Evolutionary conservation across 2,113 vertebrate species (phyloP).

Genomic region (Tonatia bakeri): DNA sequence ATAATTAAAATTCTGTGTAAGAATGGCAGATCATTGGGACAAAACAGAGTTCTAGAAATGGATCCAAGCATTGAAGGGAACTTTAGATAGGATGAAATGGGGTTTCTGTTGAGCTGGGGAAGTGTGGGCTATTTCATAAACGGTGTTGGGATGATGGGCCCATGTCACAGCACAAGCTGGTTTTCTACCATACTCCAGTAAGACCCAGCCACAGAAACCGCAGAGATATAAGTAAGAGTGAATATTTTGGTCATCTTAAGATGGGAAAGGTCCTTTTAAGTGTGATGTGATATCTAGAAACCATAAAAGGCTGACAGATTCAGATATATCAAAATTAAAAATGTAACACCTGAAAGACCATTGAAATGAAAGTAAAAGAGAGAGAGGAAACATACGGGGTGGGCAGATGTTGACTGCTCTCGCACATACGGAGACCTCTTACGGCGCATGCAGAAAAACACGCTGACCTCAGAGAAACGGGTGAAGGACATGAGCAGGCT

Average conservation of each 20-base stretch:
- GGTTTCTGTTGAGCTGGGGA: slow-evolving; percentile 19
- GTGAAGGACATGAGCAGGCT: slow-evolving; percentile 3
- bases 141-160: background rate
- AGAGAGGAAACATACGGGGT: background rate
- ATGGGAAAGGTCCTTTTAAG: background rate
- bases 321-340: slow-evolving; percentile 5
- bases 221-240: background rate
- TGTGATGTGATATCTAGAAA: background rate
- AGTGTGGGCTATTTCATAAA: slow-evolving; percentile 3
- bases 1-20: slow-evolving; percentile 29
- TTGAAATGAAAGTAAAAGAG: background rate
- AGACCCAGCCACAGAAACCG: background rate
- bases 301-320: background rate
- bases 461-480: background rate
- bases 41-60: background rate
- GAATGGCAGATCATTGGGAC: background rate
- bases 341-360: background rate
- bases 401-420: background rate
- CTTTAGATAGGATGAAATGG: slow-evolving; percentile 26
- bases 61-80: slow-evolving; percentile 25
- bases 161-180: background rate
- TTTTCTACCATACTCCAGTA: background rate
- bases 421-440: background rate
- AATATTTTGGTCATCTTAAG: background rate
- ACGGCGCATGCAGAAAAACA: slow-evolving; percentile 19